Percentiles rank a stretch among this genome's conserved stretches.
phyloP scores from a whole-genome alignment of 2,888 invertebrate species.

The Eudemis profundana region DNA sequence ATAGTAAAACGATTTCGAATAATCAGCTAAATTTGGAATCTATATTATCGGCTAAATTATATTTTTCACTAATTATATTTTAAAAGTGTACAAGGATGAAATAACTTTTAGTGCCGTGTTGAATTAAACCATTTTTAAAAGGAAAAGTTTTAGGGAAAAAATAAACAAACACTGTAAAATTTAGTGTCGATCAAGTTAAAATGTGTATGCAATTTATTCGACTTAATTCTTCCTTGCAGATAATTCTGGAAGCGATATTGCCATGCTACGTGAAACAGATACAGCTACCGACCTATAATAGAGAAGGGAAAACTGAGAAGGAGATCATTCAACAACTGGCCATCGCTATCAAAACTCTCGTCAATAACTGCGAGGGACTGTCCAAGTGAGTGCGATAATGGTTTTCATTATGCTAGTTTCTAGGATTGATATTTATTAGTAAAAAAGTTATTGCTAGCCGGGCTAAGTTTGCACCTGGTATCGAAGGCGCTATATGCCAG shows the following conservation, averaged over 20 bases:
- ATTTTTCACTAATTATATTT: no score
- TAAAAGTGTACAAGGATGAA: no score
- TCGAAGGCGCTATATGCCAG: no score
- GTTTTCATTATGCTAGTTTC: neutral
- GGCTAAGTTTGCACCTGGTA: no score
- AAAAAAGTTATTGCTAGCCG: neutral
- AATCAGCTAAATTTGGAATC: no score
- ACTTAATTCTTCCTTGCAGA: constrained; percentile 81
- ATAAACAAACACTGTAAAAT: no score
- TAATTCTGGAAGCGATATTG: constrained; percentile 97
- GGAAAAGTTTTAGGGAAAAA: no score
- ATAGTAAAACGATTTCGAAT: no score
- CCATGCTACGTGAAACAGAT: constrained; percentile 98
- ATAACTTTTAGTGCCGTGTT: no score
- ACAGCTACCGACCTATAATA: constrained; percentile 94
- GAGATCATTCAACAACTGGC: constrained; percentile 97
- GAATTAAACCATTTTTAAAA: no score
- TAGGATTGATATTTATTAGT: neutral
- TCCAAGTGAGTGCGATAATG: constrained; percentile 92
- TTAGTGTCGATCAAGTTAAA: no score
- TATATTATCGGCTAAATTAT: no score
- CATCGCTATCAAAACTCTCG: constrained; percentile 96
- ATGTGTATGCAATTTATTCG: neutral
- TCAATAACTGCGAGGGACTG: constrained; percentile 98
- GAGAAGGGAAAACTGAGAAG: constrained; percentile 96